Percentiles rank a stretch among this genome's conserved stretches.
Evolutionary conservation across 2,888 invertebrate species (phyloP).

Genomic region (Xanthia togata): DNA sequence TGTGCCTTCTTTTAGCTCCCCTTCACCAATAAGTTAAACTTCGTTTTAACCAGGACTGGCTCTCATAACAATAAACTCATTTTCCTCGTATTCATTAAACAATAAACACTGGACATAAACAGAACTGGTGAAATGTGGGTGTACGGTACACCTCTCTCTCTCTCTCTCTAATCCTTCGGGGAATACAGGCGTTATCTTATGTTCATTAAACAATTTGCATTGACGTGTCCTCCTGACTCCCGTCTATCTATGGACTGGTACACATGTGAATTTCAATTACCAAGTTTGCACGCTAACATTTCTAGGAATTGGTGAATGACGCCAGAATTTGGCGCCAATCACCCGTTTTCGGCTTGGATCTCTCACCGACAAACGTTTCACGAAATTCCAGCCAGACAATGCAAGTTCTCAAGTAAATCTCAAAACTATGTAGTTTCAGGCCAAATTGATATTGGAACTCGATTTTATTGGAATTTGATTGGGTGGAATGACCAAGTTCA

Average conservation of each 20-base stretch:
- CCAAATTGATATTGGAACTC: constrained; percentile 42
- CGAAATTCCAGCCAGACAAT: constrained; percentile 46
- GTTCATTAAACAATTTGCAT: no score
- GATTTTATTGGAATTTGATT: constrained; percentile 38
- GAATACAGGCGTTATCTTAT: no score
- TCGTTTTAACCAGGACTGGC: no score
- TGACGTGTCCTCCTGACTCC: not conserved
- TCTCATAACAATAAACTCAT: no score
- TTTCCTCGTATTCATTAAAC: no score
- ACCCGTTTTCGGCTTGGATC: constrained; percentile 20
- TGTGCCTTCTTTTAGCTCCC: no score
- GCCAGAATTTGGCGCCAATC: constrained; percentile 26
- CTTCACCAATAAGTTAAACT: no score
- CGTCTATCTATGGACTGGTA: no score
- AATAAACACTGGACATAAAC: no score
- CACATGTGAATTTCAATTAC: not conserved
- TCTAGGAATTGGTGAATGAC: constrained; percentile 1
- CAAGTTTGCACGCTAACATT: not conserved
- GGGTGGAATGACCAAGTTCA: constrained; percentile 9
- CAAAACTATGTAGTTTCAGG: constrained; percentile 52
- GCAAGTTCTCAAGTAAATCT: constrained; percentile 39
- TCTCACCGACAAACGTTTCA: constrained; percentile 45
- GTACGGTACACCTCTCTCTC: no score
- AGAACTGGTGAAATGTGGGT: no score
- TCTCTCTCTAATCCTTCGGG: no score